Evolutionary conservation across 2,888 invertebrate species (phyloP), one percentile per base, ranked within the genome.

Genomic region (Eupithecia tripunctaria): DNA sequence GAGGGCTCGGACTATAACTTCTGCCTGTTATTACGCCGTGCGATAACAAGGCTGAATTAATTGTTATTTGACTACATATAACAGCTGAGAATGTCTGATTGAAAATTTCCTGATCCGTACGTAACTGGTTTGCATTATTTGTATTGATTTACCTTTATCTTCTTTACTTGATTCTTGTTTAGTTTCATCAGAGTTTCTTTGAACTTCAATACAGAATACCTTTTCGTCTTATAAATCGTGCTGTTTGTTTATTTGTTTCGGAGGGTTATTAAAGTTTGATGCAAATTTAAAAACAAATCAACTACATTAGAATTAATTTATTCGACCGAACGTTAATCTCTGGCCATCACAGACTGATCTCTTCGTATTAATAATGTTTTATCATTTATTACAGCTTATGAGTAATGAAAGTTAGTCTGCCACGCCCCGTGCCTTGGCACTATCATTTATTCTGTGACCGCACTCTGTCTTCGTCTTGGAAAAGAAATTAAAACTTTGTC

Each of bases 301-400:
- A 93, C 91, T 90, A 74, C 78, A 92, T 90, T 89, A 88, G 90
- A 92, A 93, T 93, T 93, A 93, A 93, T 93, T 92, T 91, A 91
- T 91, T 89, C 89, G 84, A 85, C 84, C 83, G 85, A 85, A 78
- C 76, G 90, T 91, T 89, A 91, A 89, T 90, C 89, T 86, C 86
- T 89, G 86, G 88, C 87, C 91, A 90, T 92, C 91, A 89, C 72
- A 86, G 86, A 85, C 84, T 89, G 91, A 93, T 93, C 91, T 88
- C 88, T 82, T 84, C 87, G 87, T 91, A 94, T 94, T 94, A 94
- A 94, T 94, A 94, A 94, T 94, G 93, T 93, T 92, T 94, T 94
- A 94, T 94, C 93, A 94, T 94, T 94, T 94, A 93, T 94, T 92
- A 94, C 88, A 85, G 86, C 86, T 85, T 83, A 85, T 93, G 94